Conservation (phyloP, 2,888 invertebrate species). For the Chirona hameri region DNA sequence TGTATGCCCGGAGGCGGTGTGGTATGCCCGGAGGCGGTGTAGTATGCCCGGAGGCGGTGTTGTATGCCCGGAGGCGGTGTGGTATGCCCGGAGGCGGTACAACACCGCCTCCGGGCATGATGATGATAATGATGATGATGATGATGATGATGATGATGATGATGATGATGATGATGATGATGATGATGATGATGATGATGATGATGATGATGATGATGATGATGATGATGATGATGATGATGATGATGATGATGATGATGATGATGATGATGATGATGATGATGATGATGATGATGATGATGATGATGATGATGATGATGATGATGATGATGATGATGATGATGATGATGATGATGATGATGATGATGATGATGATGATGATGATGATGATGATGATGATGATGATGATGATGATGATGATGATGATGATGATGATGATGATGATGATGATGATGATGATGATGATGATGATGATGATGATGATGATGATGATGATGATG, state of each 20-base stretch:
- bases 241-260: conserved; percentile 31
- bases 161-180: conserved; percentile 29
- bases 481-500: conserved; percentile 30
- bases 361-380: conserved; percentile 22
- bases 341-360: conserved; percentile 22
- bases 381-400: conserved; percentile 22
- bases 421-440: conserved; percentile 30
- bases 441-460: conserved; percentile 30
- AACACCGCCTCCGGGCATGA: too few species aligned
- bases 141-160: conserved; percentile 33
- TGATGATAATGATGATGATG: too few species aligned
- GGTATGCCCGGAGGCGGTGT: too few species aligned
- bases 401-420: conserved; percentile 32
- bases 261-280: conserved; percentile 22
- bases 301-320: conserved; percentile 29
- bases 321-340: conserved; percentile 22
- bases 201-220: conserved; percentile 25
- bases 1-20: too few species aligned
- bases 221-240: conserved; percentile 33
- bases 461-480: conserved; percentile 32
- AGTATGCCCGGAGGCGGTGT: too few species aligned
- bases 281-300: too few species aligned
- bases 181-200: conserved; percentile 29
- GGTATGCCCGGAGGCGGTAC: too few species aligned
- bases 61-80: too few species aligned